Percentiles rank a stretch among this genome's conserved stretches.
These are phyloP conservation scores for Drosophila melanocephala DNA, from an alignment of 2,888 invertebrate species.

Conservation along the genomic window DNA sequence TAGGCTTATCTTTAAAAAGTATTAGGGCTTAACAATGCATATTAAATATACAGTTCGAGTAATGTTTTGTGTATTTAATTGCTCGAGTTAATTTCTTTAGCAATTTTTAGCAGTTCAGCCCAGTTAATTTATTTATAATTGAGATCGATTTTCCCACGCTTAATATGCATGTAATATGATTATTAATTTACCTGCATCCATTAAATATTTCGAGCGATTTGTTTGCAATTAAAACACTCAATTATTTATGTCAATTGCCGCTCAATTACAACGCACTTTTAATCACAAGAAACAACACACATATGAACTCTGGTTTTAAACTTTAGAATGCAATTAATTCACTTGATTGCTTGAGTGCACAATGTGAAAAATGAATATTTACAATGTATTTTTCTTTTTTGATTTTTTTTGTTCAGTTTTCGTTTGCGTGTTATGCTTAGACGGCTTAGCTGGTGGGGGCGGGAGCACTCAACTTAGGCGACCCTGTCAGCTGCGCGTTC, in stretches of 20 bases:
- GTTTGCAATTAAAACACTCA: constrained; percentile 50
- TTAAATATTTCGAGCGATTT: constrained; percentile 54
- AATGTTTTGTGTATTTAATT: background rate
- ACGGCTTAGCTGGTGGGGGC: constrained; percentile 4
- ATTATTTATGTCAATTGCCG: constrained; percentile 57
- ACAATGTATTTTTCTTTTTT: background rate
- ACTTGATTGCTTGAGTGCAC: background rate
- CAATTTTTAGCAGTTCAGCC: constrained; percentile 1
- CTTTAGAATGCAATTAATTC: background rate
- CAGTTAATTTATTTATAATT: constrained; percentile 18
- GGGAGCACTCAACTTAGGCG: constrained; percentile 46
- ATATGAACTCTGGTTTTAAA: background rate
- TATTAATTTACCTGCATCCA: constrained; percentile 75
- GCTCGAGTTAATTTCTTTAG: background rate
- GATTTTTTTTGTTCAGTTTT: background rate
- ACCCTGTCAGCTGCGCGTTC: constrained; percentile 75
- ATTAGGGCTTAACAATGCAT: background rate
- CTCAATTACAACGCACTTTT: constrained; percentile 58
- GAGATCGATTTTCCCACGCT: constrained; percentile 32
- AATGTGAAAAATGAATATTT: background rate
- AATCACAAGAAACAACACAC: constrained; percentile 28
- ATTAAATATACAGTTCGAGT: background rate
- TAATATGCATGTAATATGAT: constrained; percentile 31
- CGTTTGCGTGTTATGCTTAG: background rate
- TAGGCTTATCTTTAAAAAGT: background rate